A percentile compares a stretch with the other conserved stretches of the same genome.
These are phyloP conservation scores for Melanostoma mellinum DNA, from an alignment of 2,888 invertebrate species.

Conservation along the genomic window DNA sequence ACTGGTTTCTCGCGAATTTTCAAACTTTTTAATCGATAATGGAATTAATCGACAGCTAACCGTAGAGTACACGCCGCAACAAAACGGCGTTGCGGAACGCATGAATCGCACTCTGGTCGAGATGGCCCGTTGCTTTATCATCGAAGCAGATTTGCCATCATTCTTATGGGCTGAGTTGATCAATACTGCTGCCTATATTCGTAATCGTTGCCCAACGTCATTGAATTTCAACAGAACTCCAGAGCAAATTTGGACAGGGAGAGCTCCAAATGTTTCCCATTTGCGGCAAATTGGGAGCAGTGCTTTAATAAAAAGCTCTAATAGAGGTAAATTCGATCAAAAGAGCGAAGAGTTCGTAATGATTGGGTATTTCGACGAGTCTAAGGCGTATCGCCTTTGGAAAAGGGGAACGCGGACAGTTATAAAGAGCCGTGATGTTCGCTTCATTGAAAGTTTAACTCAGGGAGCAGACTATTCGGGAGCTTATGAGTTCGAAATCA, in stretches of 20 bases:
- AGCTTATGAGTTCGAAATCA: not conserved
- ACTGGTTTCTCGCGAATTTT: not conserved
- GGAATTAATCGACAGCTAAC: not conserved
- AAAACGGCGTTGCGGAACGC: conserved; percentile 1
- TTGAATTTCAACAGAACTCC: too few relatives aligned
- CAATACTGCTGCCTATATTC: conserved; percentile 41
- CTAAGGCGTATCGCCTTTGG: conserved; percentile 46
- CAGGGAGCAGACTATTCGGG: not conserved
- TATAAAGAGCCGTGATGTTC: conserved; percentile 35
- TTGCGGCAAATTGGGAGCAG: too few relatives aligned
- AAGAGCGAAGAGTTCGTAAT: conserved; percentile 3
- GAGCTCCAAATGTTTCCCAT: too few relatives aligned
- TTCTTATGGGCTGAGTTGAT: conserved; percentile 64
- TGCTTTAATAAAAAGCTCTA: too few relatives aligned
- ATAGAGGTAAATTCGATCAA: too few relatives aligned
- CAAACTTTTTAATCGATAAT: not conserved
- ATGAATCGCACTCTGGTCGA: not conserved
- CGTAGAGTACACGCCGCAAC: conserved; percentile 4
- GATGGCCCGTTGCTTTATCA: conserved; percentile 68
- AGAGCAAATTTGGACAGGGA: too few relatives aligned
- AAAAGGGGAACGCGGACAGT: conserved; percentile 19
- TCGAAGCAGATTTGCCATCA: conserved; percentile 71
- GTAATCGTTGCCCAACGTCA: conserved; percentile 37
- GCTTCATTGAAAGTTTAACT: not conserved
- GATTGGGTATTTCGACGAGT: conserved; percentile 23